phyloP scores from a whole-genome alignment of 1,140 invertebrate species.

The Rhopalosiphum padi region DNA sequence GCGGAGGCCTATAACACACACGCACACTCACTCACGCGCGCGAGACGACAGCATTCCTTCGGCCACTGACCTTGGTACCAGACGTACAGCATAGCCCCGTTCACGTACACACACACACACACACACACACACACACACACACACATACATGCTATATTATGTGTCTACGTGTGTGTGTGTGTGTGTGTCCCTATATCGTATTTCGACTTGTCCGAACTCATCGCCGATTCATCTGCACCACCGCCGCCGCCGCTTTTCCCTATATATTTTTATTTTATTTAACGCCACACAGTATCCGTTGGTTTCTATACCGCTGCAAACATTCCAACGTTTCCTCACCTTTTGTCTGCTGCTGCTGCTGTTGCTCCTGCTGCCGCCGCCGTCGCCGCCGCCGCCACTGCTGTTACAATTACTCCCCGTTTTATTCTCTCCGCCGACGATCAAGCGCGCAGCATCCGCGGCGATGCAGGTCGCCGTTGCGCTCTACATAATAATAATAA shows the following conservation, averaged over 20 bases:
- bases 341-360: constrained; percentile 23
- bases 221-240: constrained; percentile 53
- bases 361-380: not conserved
- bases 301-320: not conserved
- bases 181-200: constrained; percentile 42
- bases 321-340: constrained; percentile 53
- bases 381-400: not conserved
- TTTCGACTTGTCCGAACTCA: constrained; percentile 56
- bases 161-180: not conserved
- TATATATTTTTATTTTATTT: constrained; percentile 4
- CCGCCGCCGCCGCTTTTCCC: constrained; percentile 4
- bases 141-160: not conserved
- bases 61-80: constrained; percentile 58
- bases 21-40: not conserved
- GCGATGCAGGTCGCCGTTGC: not conserved
- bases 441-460: not conserved
- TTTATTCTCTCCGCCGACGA: not conserved
- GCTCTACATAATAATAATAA: not conserved
- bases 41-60: constrained; percentile 56
- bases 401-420: too few species aligned
- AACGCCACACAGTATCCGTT: constrained; percentile 21
- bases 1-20: constrained; percentile 39
- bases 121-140: not conserved
- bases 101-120: constrained; percentile 21
- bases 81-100: constrained; percentile 47